Evolutionary conservation across 2,888 invertebrate species (phyloP).

Genomic region (Laothoe populi): DNA sequence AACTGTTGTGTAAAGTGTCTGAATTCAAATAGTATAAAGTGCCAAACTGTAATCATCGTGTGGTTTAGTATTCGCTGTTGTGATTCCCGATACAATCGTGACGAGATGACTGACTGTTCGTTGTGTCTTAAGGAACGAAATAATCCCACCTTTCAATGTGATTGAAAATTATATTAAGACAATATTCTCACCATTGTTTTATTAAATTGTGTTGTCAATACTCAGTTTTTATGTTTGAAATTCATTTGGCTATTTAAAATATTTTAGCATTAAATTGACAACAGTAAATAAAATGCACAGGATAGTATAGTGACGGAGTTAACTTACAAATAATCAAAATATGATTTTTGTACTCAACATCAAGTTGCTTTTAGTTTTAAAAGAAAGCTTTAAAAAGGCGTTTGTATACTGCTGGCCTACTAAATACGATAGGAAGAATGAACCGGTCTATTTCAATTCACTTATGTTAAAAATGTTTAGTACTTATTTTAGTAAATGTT

Average conservation of each 20-base stretch:
- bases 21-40: conserved; percentile 6
- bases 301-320: neutral
- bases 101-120: conserved; percentile 7
- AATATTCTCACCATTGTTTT: conserved; percentile 2
- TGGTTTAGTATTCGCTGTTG: neutral
- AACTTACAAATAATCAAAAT: conserved; percentile 1
- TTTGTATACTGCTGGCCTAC: neutral
- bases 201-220: neutral
- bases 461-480: neutral
- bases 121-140: conserved; percentile 11
- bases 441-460: neutral
- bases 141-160: conserved; percentile 24
- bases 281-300: neutral
- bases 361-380: neutral
- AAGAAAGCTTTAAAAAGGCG: neutral
- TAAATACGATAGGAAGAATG: neutral
- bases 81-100: neutral
- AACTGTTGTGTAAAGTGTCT: neutral
- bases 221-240: neutral
- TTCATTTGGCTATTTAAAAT: neutral
- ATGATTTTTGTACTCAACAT: neutral
- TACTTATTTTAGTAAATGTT: neutral
- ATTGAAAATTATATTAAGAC: conserved; percentile 22
- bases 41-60: conserved; percentile 7
- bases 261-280: neutral